phyloP scores from a whole-genome alignment of 2,888 invertebrate genomes.

The Hypsopygia costalis region DNA sequence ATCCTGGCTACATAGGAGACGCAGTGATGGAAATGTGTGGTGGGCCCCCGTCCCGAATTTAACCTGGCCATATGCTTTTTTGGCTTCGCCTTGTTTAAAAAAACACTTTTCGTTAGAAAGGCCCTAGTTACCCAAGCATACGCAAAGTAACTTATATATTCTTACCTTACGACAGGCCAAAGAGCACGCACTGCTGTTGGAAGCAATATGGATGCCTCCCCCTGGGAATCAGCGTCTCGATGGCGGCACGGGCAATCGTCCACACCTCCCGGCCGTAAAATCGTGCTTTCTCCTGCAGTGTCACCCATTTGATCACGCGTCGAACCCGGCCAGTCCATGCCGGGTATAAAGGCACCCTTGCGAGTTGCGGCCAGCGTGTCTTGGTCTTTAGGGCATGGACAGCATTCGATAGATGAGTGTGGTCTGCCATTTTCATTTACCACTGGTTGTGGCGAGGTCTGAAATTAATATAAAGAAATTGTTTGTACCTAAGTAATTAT shows the following conservation, averaged over 20 bases:
- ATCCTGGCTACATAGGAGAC: too few relatives aligned
- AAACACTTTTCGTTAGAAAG: too few relatives aligned
- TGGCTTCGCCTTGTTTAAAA: too few relatives aligned
- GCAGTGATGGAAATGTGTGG: too few relatives aligned
- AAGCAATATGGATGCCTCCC: constrained; percentile 49
- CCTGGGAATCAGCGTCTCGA: constrained; percentile 42
- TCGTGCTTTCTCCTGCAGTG: background rate
- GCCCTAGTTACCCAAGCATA: too few relatives aligned
- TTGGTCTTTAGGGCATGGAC: constrained; percentile 43
- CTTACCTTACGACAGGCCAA: constrained; percentile 38
- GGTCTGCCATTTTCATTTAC: constrained; percentile 27
- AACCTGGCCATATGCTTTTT: too few relatives aligned
- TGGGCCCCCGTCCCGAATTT: too few relatives aligned
- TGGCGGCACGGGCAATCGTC: constrained; percentile 44
- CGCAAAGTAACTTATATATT: background rate
- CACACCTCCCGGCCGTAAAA: constrained; percentile 12
- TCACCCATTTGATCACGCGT: constrained; percentile 1
- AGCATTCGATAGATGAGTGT: constrained; percentile 36
- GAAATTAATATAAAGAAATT: constrained; percentile 10
- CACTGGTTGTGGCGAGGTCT: constrained; percentile 47
- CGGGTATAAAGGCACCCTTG: constrained; percentile 17
- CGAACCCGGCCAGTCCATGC: background rate
- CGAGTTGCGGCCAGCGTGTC: constrained; percentile 4
- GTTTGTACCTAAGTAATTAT: too few relatives aligned
- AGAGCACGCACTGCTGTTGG: constrained; percentile 37